Conservation (phyloP, 2,888 invertebrate genomes). For the Sphaeridia pumilis region DNA sequence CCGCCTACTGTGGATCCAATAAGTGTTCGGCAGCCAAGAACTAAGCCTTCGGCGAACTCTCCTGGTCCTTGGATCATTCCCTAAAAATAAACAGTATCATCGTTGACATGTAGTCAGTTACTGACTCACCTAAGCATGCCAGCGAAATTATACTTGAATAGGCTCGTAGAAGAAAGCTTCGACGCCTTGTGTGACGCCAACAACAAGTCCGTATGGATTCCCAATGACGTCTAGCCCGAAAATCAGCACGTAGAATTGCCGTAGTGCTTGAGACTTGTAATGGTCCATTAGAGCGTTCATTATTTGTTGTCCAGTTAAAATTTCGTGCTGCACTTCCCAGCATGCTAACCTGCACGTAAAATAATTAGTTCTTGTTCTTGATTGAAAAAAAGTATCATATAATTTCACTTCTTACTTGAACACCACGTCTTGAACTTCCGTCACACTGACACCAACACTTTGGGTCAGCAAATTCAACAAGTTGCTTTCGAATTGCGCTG, state of each 20-base stretch:
- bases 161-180: slow-evolving; percentile 99
- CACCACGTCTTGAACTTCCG: slow-evolving; percentile 95
- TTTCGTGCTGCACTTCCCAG: slow-evolving; percentile 79
- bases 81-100: too few species aligned
- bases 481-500: slow-evolving; percentile 47
- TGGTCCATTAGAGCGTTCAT: slow-evolving; percentile 71
- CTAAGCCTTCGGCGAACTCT: slow-evolving; percentile 95
- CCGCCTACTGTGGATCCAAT: slow-evolving; percentile 96
- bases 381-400: too few species aligned
- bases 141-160: slow-evolving; percentile 80
- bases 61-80: slow-evolving; percentile 98
- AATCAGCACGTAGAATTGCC: slow-evolving; percentile 91
- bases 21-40: slow-evolving; percentile 83
- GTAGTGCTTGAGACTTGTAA: slow-evolving; percentile 84
- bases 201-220: slow-evolving; percentile 94
- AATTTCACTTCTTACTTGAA: slow-evolving; percentile 89
- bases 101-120: too few species aligned
- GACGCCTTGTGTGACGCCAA: slow-evolving; percentile 90
- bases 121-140: too few species aligned
- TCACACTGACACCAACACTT: slow-evolving; percentile 92
- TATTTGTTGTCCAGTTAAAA: slow-evolving; percentile 79
- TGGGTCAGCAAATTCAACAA: slow-evolving; percentile 81
- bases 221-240: slow-evolving; percentile 96
- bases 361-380: too few species aligned
- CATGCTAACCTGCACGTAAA: slow-evolving; percentile 77